Conservation (phyloP, 2,113 vertebrate genomes). For the Paramisgurnus dabryanus region DNA sequence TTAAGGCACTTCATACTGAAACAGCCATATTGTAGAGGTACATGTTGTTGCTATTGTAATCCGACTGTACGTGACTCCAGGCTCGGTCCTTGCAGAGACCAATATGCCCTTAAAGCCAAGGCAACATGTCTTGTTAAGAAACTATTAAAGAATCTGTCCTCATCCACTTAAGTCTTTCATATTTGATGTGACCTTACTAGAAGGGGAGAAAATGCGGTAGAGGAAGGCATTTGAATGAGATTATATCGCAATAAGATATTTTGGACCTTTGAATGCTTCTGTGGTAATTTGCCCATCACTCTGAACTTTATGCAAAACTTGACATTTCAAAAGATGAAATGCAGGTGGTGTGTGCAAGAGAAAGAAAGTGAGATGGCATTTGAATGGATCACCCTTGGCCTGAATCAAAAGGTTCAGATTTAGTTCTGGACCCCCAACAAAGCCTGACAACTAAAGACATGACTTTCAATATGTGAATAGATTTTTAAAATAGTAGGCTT, state of each 20-base stretch:
- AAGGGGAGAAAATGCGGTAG: neutral
- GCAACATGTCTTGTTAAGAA: neutral
- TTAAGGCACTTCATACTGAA: too few relatives aligned
- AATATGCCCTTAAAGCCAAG: neutral
- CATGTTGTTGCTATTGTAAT: too few relatives aligned
- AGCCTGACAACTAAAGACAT: neutral
- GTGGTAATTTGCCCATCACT: constrained; percentile 34
- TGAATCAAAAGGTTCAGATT: constrained; percentile 35
- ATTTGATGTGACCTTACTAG: neutral
- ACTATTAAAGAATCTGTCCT: neutral
- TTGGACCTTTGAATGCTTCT: constrained; percentile 25
- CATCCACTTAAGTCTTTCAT: neutral
- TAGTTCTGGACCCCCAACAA: neutral
- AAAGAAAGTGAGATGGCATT: neutral
- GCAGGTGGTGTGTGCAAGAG: neutral
- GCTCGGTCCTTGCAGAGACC: too few relatives aligned
- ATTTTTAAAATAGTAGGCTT: neutral
- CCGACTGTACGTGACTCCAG: too few relatives aligned
- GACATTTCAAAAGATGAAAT: constrained; percentile 50
- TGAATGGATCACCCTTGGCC: constrained; percentile 13
- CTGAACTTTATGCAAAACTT: constrained; percentile 51
- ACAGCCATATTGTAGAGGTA: too few relatives aligned
- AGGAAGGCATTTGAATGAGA: constrained; percentile 28
- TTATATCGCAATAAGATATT: constrained; percentile 10
- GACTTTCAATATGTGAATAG: neutral